Conservation (phyloP, 2,797 vertebrate species). For the Uromys caudimaculatus region DNA sequence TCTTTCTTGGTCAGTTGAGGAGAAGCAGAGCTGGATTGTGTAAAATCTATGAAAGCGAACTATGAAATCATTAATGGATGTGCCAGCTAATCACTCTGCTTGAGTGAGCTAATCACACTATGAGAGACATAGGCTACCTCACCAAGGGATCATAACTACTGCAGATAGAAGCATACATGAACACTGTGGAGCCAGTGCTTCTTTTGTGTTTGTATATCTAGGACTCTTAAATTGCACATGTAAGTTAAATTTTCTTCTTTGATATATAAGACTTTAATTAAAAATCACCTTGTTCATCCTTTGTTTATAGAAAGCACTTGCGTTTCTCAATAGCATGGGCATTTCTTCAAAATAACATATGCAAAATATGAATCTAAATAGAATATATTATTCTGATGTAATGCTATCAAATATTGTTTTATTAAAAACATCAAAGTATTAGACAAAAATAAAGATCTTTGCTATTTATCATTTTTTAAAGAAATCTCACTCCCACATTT, state of each 20-base stretch:
- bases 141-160: background rate
- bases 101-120: background rate
- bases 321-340: background rate
- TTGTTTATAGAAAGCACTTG: conserved; percentile 3
- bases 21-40: background rate
- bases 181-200: fast-evolving
- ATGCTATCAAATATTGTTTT: conserved; percentile 1
- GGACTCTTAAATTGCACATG: background rate
- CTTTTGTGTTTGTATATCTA: background rate
- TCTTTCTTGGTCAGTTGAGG: background rate
- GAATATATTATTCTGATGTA: background rate
- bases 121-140: background rate
- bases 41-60: background rate
- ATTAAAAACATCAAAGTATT: background rate
- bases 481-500: too few relatives aligned
- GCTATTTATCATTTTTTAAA: background rate
- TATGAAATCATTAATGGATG: background rate
- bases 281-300: background rate
- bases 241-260: background rate
- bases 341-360: background rate
- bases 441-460: background rate
- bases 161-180: background rate
- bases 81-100: background rate
- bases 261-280: background rate
- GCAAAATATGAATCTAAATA: background rate